These are phyloP conservation scores for Parapristionchus giblindavisi DNA, from an alignment of 2,888 invertebrate genomes.

Conservation along the genomic window DNA sequence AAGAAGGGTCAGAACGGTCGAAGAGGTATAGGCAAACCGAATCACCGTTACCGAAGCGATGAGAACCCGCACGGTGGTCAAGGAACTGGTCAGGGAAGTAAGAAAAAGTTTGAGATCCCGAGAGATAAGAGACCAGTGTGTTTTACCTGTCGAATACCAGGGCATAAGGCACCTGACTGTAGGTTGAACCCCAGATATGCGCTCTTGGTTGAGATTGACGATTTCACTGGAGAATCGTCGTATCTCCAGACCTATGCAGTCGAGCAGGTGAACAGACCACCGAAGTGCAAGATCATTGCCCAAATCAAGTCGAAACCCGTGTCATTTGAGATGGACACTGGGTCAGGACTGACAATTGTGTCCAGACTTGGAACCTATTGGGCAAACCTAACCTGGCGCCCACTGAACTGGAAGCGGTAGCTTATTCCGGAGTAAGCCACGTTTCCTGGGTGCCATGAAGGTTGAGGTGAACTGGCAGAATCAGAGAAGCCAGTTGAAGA, in stretches of 20 bases:
- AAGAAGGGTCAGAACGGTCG: too few species aligned
- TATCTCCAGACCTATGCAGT: too few species aligned
- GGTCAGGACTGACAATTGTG: constrained; percentile 16
- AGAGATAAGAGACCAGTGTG: too few species aligned
- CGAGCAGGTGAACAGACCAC: neutral
- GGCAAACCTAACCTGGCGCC: neutral
- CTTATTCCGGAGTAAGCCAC: constrained; percentile 26
- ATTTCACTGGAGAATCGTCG: too few species aligned
- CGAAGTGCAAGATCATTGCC: neutral
- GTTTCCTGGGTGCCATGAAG: constrained; percentile 19
- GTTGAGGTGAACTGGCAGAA: neutral
- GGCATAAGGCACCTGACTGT: neutral
- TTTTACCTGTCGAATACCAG: neutral
- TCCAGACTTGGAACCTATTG: constrained; percentile 13
- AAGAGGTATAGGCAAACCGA: too few species aligned
- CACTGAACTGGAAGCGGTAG: neutral
- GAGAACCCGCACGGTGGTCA: too few species aligned
- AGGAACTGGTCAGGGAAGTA: neutral
- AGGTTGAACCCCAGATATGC: too few species aligned
- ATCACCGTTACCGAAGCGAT: too few species aligned
- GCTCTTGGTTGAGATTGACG: too few species aligned
- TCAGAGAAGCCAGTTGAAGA: neutral
- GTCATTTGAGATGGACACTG: constrained; percentile 33
- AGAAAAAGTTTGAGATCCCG: too few species aligned
- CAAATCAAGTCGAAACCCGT: neutral